Conservation (phyloP, 2,113 vertebrate species). For the Oncorhynchus gorbuscha region DNA sequence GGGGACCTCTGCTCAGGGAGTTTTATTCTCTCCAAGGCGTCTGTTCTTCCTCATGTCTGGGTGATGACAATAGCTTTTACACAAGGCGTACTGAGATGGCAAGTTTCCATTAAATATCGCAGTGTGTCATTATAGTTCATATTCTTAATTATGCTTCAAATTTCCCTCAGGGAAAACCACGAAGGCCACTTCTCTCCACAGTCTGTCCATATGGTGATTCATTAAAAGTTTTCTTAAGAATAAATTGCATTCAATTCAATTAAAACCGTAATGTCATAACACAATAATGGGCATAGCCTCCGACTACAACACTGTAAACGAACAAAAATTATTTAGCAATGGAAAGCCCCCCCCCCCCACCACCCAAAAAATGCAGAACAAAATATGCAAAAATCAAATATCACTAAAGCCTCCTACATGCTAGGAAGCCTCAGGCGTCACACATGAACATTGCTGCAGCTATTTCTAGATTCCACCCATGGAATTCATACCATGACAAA, state of each 20-base stretch:
- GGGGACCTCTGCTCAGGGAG: slow-evolving; percentile 39
- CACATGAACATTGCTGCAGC: slow-evolving; percentile 75
- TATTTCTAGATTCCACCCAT: slow-evolving; percentile 82
- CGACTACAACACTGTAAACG: slow-evolving; percentile 57
- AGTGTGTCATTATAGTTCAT: slow-evolving; percentile 82
- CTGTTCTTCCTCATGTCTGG: slow-evolving; percentile 48
- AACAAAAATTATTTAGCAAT: slow-evolving; percentile 66
- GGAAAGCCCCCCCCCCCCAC: slow-evolving; percentile 34
- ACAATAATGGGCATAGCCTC: slow-evolving; percentile 79
- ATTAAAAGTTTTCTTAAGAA: slow-evolving; percentile 86
- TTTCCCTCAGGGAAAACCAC: slow-evolving; percentile 77
- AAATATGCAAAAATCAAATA: slow-evolving; percentile 83
- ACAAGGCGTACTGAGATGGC: slow-evolving; percentile 73
- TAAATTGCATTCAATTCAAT: slow-evolving; percentile 85
- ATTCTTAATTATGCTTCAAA: slow-evolving; percentile 82
- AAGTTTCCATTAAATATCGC: slow-evolving; percentile 78
- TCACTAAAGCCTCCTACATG: slow-evolving; percentile 84
- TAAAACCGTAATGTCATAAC: slow-evolving; percentile 81
- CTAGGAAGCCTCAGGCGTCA: slow-evolving; percentile 75
- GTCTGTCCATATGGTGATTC: slow-evolving; percentile 82
- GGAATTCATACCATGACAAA: slow-evolving; percentile 84
- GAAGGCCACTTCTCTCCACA: slow-evolving; percentile 78
- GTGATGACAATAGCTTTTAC: slow-evolving; percentile 74
- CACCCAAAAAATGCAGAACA: slow-evolving; percentile 64
- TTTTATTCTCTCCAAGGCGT: slow-evolving; percentile 50